phyloP scores from a whole-genome alignment of 2,113 vertebrate genomes.

The Cariama cristata region DNA sequence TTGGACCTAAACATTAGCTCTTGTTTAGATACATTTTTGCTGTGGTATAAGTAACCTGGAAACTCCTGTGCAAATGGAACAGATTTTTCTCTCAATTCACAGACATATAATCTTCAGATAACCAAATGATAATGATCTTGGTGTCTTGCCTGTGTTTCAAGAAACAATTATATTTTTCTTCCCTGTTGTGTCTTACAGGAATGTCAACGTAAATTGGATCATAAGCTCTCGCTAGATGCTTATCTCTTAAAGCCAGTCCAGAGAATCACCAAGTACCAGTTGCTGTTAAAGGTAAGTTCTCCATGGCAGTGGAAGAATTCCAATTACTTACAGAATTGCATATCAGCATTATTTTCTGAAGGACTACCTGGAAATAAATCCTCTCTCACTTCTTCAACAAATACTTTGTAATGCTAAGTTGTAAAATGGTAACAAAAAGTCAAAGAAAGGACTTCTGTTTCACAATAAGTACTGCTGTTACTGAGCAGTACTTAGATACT shows the following conservation, averaged over 20 bases:
- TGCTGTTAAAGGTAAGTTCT: slow-evolving; percentile 85
- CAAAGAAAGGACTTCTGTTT: background rate
- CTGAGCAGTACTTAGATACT: background rate
- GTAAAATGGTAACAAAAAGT: background rate
- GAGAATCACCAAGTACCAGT: slow-evolving; percentile 92
- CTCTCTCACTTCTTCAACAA: background rate
- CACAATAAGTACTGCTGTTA: background rate
- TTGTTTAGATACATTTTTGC: background rate
- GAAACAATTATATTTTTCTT: background rate
- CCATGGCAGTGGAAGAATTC: background rate
- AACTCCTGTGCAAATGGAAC: background rate
- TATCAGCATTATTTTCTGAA: background rate
- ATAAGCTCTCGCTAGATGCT: slow-evolving; percentile 91
- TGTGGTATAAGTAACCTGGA: background rate
- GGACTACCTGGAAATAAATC: background rate
- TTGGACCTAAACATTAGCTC: background rate
- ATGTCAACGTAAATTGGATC: slow-evolving; percentile 89
- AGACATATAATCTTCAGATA: background rate
- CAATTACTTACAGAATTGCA: background rate
- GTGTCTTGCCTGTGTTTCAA: background rate
- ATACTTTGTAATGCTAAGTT: background rate
- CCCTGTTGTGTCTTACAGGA: slow-evolving; percentile 17
- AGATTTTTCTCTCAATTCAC: background rate
- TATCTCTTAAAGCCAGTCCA: slow-evolving; percentile 93
- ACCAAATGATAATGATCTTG: background rate